Base-by-base conservation (phyloP, 2,888 invertebrate species). In the Leucophenga montana region DNA sequence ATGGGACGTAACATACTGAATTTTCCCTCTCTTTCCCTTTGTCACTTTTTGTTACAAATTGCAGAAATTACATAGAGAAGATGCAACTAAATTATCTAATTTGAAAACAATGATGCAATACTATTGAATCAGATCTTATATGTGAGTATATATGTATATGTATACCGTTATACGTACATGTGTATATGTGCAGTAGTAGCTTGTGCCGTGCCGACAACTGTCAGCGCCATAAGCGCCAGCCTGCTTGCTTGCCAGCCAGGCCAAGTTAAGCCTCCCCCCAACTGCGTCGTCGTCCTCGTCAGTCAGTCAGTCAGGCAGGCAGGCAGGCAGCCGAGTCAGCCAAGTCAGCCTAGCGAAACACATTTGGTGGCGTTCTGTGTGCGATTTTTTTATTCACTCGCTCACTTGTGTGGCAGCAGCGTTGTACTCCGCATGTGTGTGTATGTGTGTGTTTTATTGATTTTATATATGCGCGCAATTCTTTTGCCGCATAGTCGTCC, bases 331-430 rank as follows among this genome's bases (percentile, higher is more conserved):
- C 54, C 18, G 1, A 46, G 46, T 27, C 22, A 14, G 56, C 20
- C 46, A 44, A n/a, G 33, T 33, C 22, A 14, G 33, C 33, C 59
- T 31, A 31, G 39, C n/a, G 20, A 39, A 46, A 64, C 46, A 64
- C 62, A 64, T 64, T 64, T 64, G 46, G 46, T 64, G 62, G 62
- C 62, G 27, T 64, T n/a, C 31, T 62, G n/a, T 46, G 13, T 48
- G 46, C 46, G 62, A n/a, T 50, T 50, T 50, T 16, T 50, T 50
- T n/a, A 50, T 50, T 50, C 39, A 39, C 39, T 39, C 39, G 39
- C 39, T 39, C 39, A 39, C 11, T 50, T 50, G 18, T 50, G 18
- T 50, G 8, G 18, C 16, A n/a, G 50, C 50, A 50, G 50, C 50
- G 50, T 39, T 39, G 39, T 39, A 11, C 39, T 39, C 39, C 39